Percentiles rank a stretch among this genome's conserved stretches.
These are phyloP conservation scores for Tapera naevia DNA, from an alignment of 2,797 vertebrate species.

Conservation along the genomic window DNA sequence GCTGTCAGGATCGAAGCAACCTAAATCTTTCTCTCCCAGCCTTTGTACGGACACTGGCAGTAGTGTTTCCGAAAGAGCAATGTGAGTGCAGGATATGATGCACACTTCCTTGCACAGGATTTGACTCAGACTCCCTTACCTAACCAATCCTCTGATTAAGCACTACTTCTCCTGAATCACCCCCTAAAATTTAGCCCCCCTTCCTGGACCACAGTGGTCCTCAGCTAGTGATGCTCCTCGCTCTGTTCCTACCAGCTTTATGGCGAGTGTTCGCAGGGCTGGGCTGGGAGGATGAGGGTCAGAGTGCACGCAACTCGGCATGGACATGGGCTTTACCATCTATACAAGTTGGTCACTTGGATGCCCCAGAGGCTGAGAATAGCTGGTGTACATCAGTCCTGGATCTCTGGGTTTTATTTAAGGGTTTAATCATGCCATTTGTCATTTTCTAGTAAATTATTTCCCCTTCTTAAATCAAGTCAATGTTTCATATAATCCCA, in stretches of 20 bases:
- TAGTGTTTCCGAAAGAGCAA: neutral
- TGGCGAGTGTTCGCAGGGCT: neutral
- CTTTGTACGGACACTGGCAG: fast-evolving
- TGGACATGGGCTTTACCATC: fast-evolving
- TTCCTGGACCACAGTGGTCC: neutral
- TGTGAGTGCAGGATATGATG: neutral
- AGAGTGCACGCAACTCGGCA: neutral
- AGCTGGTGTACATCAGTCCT: neutral
- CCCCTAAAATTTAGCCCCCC: neutral
- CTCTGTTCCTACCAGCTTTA: neutral
- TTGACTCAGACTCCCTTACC: neutral
- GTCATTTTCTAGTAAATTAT: neutral
- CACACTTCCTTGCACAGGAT: neutral
- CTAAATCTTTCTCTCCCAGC: neutral
- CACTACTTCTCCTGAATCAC: neutral
- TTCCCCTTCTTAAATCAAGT: neutral
- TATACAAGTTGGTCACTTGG: neutral
- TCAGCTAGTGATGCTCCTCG: neutral
- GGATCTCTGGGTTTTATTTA: neutral
- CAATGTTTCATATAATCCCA: neutral
- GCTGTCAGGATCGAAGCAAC: neutral
- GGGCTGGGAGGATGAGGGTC: neutral
- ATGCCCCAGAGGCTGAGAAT: neutral
- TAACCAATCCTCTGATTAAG: neutral
- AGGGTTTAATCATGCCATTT: neutral